Evolutionary conservation across 1,140 invertebrate species (phyloP), one percentile per base, ranked within the genome.

Genomic region (Leguminivora glycinivorella): DNA sequence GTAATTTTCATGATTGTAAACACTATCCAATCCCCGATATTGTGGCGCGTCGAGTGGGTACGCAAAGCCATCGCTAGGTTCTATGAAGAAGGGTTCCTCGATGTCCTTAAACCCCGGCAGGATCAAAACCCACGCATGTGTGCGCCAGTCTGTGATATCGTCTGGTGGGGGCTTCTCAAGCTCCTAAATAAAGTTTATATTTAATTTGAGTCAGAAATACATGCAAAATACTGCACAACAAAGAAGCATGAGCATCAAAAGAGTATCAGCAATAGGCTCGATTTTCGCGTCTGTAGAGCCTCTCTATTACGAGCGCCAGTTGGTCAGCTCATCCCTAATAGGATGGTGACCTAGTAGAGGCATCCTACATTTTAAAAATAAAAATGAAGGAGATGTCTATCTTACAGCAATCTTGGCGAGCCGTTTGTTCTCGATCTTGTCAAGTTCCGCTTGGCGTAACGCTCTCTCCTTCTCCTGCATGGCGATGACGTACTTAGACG

Each of bases 1-100:
- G 90, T 97, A 98, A 91, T 98, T 98, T 56, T 93, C 83, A 79
- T 98, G 91, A 80, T 98, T 98, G 94, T 97, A 98, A 56, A 98
- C 85, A 72, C 95, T 95, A 76, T 98, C 97, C 7, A 98, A 92
- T 0, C 95, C 93, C 26, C 95, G 93, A 79, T 98, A 98, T 56
- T 94, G 91, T 19, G 90, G 80, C 70, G 94, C 93, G 24, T 92
- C 83, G 0, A 94, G 76, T 0, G 94, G 89, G 72, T 94, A 93
- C 0, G 92, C 84, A 3, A 93, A 86, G 0, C 97, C 97, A 0
- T 96, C 96, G 12, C 95, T 94, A 0, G 97, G 94, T 80, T 98
- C 97, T 38, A 98, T 95, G 80, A 98, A 98, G 84, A 96, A 94
- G 0, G 94, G 93, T 70, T 94, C 92, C 10, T 88, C 83, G 1